These are phyloP conservation scores for Cantharis flavilabris DNA, from an alignment of 2,888 invertebrate genomes.

Conservation along the genomic window DNA sequence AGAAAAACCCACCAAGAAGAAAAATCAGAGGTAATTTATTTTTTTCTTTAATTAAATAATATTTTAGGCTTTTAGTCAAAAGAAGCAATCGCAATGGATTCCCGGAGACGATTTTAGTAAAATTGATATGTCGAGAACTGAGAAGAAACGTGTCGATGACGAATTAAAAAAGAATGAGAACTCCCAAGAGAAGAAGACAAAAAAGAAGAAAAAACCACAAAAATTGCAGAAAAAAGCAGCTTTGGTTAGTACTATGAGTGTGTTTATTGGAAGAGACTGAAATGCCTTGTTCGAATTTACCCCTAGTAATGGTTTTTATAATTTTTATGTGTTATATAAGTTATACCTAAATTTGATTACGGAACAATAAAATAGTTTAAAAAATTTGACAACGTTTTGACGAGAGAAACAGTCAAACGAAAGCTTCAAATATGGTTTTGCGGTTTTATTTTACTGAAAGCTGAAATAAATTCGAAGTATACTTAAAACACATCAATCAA, in stretches of 20 bases:
- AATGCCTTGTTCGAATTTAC: constrained; percentile 10
- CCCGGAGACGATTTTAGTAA: constrained; percentile 32
- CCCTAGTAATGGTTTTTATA: constrained; percentile 15
- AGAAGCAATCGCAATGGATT: constrained; percentile 20
- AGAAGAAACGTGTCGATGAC: constrained; percentile 49
- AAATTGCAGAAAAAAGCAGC: constrained; percentile 48
- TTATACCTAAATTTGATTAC: not conserved
- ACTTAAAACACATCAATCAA: too few species aligned
- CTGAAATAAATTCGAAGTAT: too few species aligned
- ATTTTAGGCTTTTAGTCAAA: constrained; percentile 17
- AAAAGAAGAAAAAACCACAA: constrained; percentile 45
- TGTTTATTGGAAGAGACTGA: constrained; percentile 37
- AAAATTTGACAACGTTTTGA: not conserved
- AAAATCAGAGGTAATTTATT: constrained; percentile 45
- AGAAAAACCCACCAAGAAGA: constrained; percentile 40
- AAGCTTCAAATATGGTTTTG: too few species aligned
- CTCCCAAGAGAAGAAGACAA: constrained; percentile 38
- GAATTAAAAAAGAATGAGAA: constrained; percentile 26
- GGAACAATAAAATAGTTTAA: not conserved
- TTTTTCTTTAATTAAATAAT: not conserved
- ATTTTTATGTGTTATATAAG: constrained; percentile 1
- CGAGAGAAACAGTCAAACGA: too few species aligned
- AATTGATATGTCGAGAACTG: constrained; percentile 33
- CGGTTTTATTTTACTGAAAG: too few species aligned
- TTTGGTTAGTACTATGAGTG: constrained; percentile 39